Conservation (phyloP, 1,140 invertebrate species). For the Eulimnadia texana region DNA sequence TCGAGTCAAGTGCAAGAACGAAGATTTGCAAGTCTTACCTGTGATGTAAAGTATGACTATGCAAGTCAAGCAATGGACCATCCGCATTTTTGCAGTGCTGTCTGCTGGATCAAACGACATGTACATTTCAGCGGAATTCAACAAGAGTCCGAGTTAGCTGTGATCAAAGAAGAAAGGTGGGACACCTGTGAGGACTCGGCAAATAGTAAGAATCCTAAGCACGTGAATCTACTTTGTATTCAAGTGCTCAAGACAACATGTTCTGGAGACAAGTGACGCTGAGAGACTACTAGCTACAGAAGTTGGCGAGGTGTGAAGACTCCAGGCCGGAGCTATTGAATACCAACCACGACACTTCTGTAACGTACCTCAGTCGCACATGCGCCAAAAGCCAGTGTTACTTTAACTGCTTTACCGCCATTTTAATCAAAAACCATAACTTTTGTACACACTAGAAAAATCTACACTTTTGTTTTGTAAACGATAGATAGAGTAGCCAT, state of each 20-base stretch:
- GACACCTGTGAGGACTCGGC: too few relatives aligned
- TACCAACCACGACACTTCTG: neutral
- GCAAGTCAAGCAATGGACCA: too few relatives aligned
- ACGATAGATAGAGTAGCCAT: neutral
- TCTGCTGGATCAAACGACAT: too few relatives aligned
- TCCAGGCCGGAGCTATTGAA: neutral
- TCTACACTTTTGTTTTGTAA: neutral
- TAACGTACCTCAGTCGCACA: neutral
- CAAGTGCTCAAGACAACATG: neutral
- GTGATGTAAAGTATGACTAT: too few relatives aligned
- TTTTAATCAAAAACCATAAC: neutral
- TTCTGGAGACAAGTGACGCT: neutral
- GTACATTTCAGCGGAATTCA: too few relatives aligned
- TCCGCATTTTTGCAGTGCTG: too few relatives aligned
- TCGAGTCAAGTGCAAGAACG: too few relatives aligned
- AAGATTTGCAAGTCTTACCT: too few relatives aligned
- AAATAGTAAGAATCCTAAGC: neutral
- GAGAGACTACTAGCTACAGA: neutral
- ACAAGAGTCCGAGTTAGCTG: too few relatives aligned
- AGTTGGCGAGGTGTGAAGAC: neutral
- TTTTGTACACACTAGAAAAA: neutral
- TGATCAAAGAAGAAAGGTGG: too few relatives aligned
- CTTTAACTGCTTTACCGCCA: neutral
- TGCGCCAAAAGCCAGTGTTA: neutral
- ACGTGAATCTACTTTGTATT: neutral